Evolutionary conservation across 1,140 invertebrate species (phyloP), one percentile per base, ranked within the genome.

Genomic region (Chionoecetes opilio): DNA sequence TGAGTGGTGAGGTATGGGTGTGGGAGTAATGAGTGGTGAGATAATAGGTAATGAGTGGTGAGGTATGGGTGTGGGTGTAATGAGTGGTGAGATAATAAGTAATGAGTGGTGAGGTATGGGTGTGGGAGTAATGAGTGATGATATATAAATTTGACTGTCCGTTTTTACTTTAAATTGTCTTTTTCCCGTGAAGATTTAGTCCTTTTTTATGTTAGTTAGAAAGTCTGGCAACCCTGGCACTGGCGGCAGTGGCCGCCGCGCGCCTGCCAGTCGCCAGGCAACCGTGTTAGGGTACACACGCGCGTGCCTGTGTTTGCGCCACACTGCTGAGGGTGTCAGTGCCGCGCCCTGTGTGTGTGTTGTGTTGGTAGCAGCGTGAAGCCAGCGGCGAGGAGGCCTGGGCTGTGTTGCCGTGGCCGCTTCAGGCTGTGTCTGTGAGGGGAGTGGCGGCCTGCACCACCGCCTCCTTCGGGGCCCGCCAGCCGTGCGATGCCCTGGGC

Each of bases 241-340:
- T n/a, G n/a, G 37, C 38, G 26, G 26, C n/a, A n/a, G 35, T 29
- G 37, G 21, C 37, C 35, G 46, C 82, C 38, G n/a, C 38, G n/a
- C 35, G 82, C 82, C 35, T 21, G 35, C 35, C 35, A 46, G n/a
- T 85, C 90, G 29, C 26, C 31, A 34, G 84, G 41, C 82, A 87
- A 17, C 29, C 21, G 21, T 85, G 31, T 34, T 86, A 31, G 31
- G 82, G 38, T 38, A 26, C 3, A 90, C 29, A 86, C 8, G 37
- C 29, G 82, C 35, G 38, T 14, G 32, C 29, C 37, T 53, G 87
- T 75, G 53, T 32, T 3, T 11, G 26, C 35, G 21, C 41, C 86
- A 53, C 89, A 88, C 38, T 63, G 34, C 93, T 90, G 93, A 88
- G 82, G 90, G 93, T 85, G 82, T 53, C 34, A n/a, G 2, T 0